Conservation (phyloP, 1,140 invertebrate genomes). For the Galleria mellonella region DNA sequence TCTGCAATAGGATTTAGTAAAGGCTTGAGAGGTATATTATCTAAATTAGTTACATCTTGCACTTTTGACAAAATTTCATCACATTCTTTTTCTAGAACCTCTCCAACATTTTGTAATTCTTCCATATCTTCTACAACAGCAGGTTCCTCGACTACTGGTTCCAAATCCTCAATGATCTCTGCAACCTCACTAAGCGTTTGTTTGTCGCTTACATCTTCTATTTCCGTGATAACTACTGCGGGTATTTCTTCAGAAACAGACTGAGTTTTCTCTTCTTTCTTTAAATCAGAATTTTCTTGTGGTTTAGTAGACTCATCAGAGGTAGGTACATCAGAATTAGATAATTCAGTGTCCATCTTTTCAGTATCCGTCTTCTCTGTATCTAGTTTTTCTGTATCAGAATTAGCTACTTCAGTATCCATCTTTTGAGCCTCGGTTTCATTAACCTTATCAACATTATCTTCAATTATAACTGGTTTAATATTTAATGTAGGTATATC, state of each 20-base stretch:
- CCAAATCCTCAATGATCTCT: slow-evolving; percentile 46
- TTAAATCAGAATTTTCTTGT: slow-evolving; percentile 11
- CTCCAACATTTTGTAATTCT: slow-evolving; percentile 53
- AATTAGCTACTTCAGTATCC: slow-evolving; percentile 27
- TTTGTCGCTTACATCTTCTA: slow-evolving; percentile 49
- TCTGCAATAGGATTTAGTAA: slow-evolving; percentile 51
- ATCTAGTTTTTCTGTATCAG: too few species aligned
- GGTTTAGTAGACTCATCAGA: neutral
- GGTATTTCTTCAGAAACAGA: slow-evolving; percentile 35
- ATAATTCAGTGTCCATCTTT: slow-evolving; percentile 26
- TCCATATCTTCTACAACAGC: slow-evolving; percentile 41
- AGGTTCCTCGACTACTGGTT: slow-evolving; percentile 57
- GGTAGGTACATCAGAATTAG: neutral
- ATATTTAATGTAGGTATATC: slow-evolving; percentile 22
- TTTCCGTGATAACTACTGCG: slow-evolving; percentile 42
- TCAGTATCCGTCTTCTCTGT: slow-evolving; percentile 29
- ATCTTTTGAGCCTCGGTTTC: slow-evolving; percentile 30
- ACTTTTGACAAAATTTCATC: slow-evolving; percentile 63
- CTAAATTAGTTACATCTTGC: slow-evolving; percentile 58
- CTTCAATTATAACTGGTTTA: slow-evolving; percentile 12
- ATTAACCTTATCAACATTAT: slow-evolving; percentile 21
- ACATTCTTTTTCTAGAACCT: slow-evolving; percentile 62
- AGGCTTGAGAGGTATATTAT: slow-evolving; percentile 53
- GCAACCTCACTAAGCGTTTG: slow-evolving; percentile 27
- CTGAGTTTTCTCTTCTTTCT: slow-evolving; percentile 17